Evolutionary conservation across 1,140 invertebrate species (phyloP), one percentile per base, ranked within the genome.

Genomic region (Oedothorax gibbosus): DNA sequence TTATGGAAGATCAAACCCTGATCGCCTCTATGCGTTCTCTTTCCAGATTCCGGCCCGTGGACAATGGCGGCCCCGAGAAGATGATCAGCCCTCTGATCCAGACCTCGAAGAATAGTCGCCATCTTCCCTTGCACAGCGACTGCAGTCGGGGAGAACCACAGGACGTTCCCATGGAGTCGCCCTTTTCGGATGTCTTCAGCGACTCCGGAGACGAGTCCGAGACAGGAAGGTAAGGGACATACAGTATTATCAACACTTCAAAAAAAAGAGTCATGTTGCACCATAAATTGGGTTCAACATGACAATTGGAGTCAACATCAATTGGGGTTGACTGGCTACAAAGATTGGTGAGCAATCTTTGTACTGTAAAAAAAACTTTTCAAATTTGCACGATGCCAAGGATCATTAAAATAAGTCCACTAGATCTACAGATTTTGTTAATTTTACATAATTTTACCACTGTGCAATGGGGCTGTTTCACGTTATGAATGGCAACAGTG

Each of bases 121-220:
- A 85, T 50, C 68, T 85, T 20, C 65, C 54, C 11, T 51, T 71
- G 7, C 83, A 85, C 7, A 78, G 56, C 35, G 83, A 85, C 35
- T 56, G 81, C 57, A 66, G 71, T 50, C 20, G 69, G 20, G 81
- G 81, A 12, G 81, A 84, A 50, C 72, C 81, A 0, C 51, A 21
- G 0, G 83, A 85, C 11, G 57, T 85, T 0, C 83, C 57, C 18
- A 71, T 79, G 62, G 85, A 86, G 49, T 86, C 85, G 4, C 85
- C 85, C 11, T 86, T 86, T 56, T 86, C 85, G 9, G 85, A 86
- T 54, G 76, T 86, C 50, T 86, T 86, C 72, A 86, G 85, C 20
- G 85, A 86, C 51, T 82, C 85, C 6, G 85, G 72, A 53, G 79
- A 64, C 7, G 77, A 79, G 15, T 86, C 85, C 2, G 79, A 75